These are phyloP conservation scores for Meloe dianella DNA, from an alignment of 2,888 invertebrate species.

Conservation along the genomic window DNA sequence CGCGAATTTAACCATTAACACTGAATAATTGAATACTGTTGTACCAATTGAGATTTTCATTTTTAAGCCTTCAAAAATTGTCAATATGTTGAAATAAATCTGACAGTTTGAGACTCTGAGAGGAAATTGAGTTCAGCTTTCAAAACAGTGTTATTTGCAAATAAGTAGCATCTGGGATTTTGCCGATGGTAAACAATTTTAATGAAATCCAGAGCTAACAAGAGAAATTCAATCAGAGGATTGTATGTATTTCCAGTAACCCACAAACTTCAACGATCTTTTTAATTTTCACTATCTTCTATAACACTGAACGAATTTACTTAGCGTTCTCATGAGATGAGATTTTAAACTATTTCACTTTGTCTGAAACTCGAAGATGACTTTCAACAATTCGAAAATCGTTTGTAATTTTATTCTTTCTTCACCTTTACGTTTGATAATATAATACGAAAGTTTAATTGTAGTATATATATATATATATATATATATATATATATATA, in stretches of 20 bases:
- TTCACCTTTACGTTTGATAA: not conserved
- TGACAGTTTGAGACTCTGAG: too few species aligned
- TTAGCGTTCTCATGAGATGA: not conserved
- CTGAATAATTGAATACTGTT: not conserved
- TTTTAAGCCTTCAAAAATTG: too few species aligned
- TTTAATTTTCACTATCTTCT: not conserved
- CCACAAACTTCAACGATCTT: not conserved
- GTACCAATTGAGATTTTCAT: not conserved
- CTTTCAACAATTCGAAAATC: not conserved
- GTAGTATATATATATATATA: not conserved
- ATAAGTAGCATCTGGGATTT: not conserved
- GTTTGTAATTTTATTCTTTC: not conserved
- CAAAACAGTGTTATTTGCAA: not conserved
- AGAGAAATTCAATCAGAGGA: not conserved
- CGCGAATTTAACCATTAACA: not conserved
- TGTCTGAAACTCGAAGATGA: not conserved
- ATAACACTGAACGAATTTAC: not conserved
- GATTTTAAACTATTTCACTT: slow-evolving; percentile 10
- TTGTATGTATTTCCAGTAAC: not conserved
- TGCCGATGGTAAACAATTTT: not conserved
- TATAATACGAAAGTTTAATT: slow-evolving; percentile 9
- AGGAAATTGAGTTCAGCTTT: too few species aligned
- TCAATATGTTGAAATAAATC: not conserved
- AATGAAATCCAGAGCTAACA: not conserved
- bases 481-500: too few species aligned